Evolutionary conservation across 2,113 vertebrate genomes (phyloP), one percentile per base, ranked within the genome.

Genomic region (Serinus canaria): DNA sequence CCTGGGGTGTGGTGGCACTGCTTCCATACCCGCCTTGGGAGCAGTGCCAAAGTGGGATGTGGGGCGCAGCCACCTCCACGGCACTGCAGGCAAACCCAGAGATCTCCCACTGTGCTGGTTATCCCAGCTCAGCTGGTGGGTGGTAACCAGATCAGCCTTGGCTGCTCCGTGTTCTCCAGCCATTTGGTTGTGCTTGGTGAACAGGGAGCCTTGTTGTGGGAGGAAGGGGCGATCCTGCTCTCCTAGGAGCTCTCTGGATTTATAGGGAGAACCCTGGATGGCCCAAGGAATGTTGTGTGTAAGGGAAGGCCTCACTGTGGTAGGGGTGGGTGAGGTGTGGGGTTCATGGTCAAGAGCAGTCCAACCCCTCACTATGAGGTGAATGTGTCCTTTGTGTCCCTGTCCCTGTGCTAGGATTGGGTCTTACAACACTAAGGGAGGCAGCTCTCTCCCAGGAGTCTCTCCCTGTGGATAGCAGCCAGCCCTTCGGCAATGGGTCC

Each of bases 51-150:
- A 47, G 28, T 35, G 43, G 35, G 59, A 22, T 0, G 1, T 44
- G 28, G 76, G 28, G 24, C 5, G 11, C 52, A 30, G 14, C 47
- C 53, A 4, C 67, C 79, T 75, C 20, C 39, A 0, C 4, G 1
- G 39, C 49, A 28, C 53, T 0, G 0, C 0, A 0, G 52, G 47
- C 27, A 83, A 82, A 35, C 33, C 24, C 0, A 11, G 73, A 31
- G 39, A 8, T 64, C 68, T 80, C 63, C 60, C 23, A 50, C 31
- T 1, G 0, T 30, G 23, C 67, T 0, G 1, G 33, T 95, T 82
- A 43, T 50, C 64, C 49, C 4, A 4, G 52, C 23, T 67, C 47
- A 13, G 52, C 52, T 19, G 2, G 7, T 5, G 35, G 72, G 20
- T n/a, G n/a, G 28, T 80, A 66, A 78, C 33, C 1, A 5, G 55